Evolutionary conservation across 2,888 invertebrate genomes (phyloP).

Genomic region (Arge pagana): DNA sequence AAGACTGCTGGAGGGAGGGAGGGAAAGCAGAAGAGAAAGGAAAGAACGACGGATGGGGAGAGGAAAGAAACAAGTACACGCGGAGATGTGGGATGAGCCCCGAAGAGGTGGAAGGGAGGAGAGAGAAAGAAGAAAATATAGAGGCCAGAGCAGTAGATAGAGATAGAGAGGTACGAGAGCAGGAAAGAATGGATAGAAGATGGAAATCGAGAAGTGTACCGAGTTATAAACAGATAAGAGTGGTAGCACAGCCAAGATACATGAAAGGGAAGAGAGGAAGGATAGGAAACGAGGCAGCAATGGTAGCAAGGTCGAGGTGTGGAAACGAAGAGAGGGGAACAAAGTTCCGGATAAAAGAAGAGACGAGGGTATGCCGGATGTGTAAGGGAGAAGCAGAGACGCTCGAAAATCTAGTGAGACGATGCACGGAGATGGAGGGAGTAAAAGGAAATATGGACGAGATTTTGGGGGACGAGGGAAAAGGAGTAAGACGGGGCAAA

Average conservation of each 20-base stretch:
- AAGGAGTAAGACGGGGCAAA: neutral
- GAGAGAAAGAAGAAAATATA: conserved; percentile 11
- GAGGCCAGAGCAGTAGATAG: conserved; percentile 4
- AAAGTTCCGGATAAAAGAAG: conserved; percentile 9
- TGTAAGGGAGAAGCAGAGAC: conserved; percentile 8
- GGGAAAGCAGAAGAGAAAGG: neutral
- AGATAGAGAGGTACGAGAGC: conserved; percentile 22
- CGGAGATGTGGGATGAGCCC: conserved; percentile 23
- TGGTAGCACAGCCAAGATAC: conserved; percentile 8
- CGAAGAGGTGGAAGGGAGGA: conserved; percentile 21
- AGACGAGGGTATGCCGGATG: neutral
- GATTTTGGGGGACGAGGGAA: neutral
- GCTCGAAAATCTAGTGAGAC: neutral
- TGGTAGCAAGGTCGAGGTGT: conserved; percentile 14
- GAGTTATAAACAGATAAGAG: conserved; percentile 10
- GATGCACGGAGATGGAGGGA: neutral
- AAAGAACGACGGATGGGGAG: conserved; percentile 1
- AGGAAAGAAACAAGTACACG: conserved; percentile 10
- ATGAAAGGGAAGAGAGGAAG: conserved; percentile 1
- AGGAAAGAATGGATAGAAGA: conserved; percentile 5
- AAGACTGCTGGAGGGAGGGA: conserved; percentile 5
- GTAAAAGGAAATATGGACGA: neutral
- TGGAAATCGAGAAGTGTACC: conserved; percentile 2
- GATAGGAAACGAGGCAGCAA: no score
- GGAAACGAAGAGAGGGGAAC: conserved; percentile 19